Evolutionary conservation across 1,140 invertebrate genomes (phyloP).

Genomic region (Drosophila mauritiana): DNA sequence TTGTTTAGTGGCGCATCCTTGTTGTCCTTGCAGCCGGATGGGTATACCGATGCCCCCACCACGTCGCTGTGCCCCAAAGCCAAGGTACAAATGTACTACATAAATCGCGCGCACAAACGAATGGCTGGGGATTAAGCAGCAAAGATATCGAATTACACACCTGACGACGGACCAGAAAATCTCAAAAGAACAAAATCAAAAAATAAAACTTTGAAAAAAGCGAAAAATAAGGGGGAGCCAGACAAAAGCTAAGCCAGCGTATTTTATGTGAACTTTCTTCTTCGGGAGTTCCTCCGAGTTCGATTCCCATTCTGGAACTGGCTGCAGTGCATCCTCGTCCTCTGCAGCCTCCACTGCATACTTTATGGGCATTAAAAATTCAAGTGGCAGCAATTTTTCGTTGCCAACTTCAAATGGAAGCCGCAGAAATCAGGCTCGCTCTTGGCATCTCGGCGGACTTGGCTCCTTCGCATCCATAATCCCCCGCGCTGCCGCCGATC

Average conservation of each 20-base stretch:
- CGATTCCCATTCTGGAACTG: slow-evolving; percentile 13
- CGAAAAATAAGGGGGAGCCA: slow-evolving; percentile 26
- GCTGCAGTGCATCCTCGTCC: slow-evolving; percentile 67
- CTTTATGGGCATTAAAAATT: slow-evolving; percentile 84
- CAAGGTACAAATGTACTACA: slow-evolving; percentile 77
- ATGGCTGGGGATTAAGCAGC: slow-evolving; percentile 79
- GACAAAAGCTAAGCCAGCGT: slow-evolving; percentile 79
- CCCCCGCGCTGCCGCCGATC: slow-evolving; percentile 4
- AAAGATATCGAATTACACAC: slow-evolving; percentile 85
- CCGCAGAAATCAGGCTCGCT: slow-evolving; percentile 49
- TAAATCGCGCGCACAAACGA: slow-evolving; percentile 84
- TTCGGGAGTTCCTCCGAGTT: slow-evolving; percentile 24
- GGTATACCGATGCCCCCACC: not conserved
- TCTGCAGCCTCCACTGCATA: slow-evolving; percentile 59
- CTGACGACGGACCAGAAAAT: slow-evolving; percentile 65
- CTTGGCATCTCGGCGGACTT: slow-evolving; percentile 3
- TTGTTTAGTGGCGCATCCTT: slow-evolving; percentile 81
- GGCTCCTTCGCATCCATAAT: slow-evolving; percentile 22
- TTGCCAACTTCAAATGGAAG: slow-evolving; percentile 81
- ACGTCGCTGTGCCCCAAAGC: slow-evolving; percentile 10
- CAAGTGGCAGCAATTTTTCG: slow-evolving; percentile 84
- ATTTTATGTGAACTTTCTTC: slow-evolving; percentile 82
- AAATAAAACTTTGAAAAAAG: not conserved
- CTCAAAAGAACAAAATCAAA: not conserved
- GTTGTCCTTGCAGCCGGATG: slow-evolving; percentile 66